A percentile compares a stretch with the other conserved stretches of the same genome.
These are phyloP conservation scores for Scophthalmus maximus DNA, from an alignment of 2,113 vertebrate genomes.

Conservation along the genomic window DNA sequence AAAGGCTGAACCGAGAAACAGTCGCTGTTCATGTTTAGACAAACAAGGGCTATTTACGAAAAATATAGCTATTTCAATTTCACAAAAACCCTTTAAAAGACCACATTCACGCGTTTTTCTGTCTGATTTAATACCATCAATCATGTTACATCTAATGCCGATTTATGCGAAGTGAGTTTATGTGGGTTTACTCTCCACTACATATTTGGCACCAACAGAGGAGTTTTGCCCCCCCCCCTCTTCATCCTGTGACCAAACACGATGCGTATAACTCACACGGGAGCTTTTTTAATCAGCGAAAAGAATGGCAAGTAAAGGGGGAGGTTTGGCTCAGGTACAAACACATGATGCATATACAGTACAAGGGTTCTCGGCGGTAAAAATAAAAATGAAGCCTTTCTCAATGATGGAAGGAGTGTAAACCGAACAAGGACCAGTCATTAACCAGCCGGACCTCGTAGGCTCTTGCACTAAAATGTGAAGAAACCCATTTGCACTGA, in stretches of 20 bases:
- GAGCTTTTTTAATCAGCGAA: constrained; percentile 49
- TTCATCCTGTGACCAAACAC: constrained; percentile 56
- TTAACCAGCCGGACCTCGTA: constrained; percentile 49
- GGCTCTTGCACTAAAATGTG: constrained; percentile 30
- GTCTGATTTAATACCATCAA: neutral
- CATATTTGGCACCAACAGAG: constrained; percentile 30
- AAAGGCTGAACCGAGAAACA: constrained; percentile 47
- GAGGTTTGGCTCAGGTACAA: constrained; percentile 50
- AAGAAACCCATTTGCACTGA: constrained; percentile 27
- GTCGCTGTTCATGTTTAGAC: constrained; percentile 47
- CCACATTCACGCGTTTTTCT: neutral
- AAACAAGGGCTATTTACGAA: constrained; percentile 33
- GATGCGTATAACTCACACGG: constrained; percentile 47
- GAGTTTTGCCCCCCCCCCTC: neutral
- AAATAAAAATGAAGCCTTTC: constrained; percentile 10
- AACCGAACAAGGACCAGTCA: constrained; percentile 37
- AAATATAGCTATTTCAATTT: neutral
- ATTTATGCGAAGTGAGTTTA: constrained; percentile 33
- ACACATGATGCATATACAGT: constrained; percentile 43
- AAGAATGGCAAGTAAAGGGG: constrained; percentile 36
- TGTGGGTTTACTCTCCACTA: constrained; percentile 44
- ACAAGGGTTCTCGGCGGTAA: constrained; percentile 37
- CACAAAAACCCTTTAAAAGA: constrained; percentile 1
- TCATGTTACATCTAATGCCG: neutral
- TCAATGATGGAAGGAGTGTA: constrained; percentile 36